Percentiles rank a stretch among this genome's conserved stretches.
Evolutionary conservation across 2,888 invertebrate species (phyloP).

Genomic region (Chrysotoxum bicinctum): DNA sequence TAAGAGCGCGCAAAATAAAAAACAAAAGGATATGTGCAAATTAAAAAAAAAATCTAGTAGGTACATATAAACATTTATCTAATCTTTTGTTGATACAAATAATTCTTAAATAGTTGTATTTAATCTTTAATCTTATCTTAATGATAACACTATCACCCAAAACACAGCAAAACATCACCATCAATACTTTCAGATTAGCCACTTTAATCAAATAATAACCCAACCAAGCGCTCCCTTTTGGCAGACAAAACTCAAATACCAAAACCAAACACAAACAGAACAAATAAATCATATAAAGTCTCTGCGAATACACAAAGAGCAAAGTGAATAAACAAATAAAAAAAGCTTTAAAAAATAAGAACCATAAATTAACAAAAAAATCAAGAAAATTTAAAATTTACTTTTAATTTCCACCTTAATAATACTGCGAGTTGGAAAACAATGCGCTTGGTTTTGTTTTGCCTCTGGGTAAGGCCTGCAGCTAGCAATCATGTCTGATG

Average conservation of each 20-base stretch:
- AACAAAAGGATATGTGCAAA: too few relatives aligned
- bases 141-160: too few relatives aligned
- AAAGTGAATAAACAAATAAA: not conserved
- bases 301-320: not conserved
- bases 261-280: too few relatives aligned
- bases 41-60: too few relatives aligned
- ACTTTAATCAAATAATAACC: not conserved
- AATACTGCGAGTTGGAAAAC: not conserved
- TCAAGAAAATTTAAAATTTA: constrained; percentile 5
- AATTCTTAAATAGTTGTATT: not conserved
- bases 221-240: not conserved
- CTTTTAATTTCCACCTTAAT: not conserved
- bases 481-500: not conserved
- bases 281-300: not conserved
- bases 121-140: not conserved
- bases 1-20: too few relatives aligned
- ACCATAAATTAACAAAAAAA: not conserved
- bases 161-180: not conserved
- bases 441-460: not conserved
- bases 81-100: not conserved
- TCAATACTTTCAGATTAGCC: not conserved
- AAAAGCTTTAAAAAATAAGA: not conserved
- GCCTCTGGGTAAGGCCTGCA: not conserved
- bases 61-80: too few relatives aligned
- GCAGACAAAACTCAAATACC: not conserved